These are phyloP conservation scores for Manis javanica DNA, from an alignment of 2,797 vertebrate genomes.

Conservation along the genomic window DNA sequence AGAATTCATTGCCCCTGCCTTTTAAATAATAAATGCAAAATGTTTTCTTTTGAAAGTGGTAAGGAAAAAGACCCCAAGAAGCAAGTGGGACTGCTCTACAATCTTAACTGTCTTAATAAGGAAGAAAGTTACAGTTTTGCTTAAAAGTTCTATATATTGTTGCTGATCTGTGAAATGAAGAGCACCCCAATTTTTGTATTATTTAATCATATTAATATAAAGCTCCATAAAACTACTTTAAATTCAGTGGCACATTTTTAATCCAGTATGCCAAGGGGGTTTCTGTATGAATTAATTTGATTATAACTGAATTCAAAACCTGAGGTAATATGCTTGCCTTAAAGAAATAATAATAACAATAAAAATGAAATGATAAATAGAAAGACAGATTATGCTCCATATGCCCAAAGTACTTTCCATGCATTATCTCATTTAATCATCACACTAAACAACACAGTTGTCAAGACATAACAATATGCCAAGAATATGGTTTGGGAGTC, in stretches of 20 bases:
- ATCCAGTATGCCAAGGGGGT: neutral
- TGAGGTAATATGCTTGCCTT: neutral
- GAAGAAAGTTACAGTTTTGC: neutral
- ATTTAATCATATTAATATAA: conserved; percentile 47
- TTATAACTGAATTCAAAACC: conserved; percentile 15
- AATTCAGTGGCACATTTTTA: neutral
- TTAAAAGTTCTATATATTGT: neutral
- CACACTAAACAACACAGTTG: neutral
- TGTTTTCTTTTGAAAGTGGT: conserved; percentile 37
- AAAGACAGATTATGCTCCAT: neutral
- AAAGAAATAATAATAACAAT: neutral
- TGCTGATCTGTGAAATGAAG: conserved; percentile 36
- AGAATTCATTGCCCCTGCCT: neutral
- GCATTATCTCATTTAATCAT: neutral
- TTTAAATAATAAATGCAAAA: conserved; percentile 53
- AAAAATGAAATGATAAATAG: neutral
- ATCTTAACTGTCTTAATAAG: conserved; percentile 12
- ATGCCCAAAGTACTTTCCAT: neutral
- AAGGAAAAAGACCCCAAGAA: neutral
- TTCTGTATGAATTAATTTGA: neutral
- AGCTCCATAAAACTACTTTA: neutral
- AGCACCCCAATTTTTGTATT: conserved; percentile 3
- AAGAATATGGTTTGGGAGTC: neutral
- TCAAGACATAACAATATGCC: neutral
- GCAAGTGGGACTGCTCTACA: neutral